phyloP scores from a whole-genome alignment of 1,140 invertebrate species.

The Steinernema khuongi region DNA sequence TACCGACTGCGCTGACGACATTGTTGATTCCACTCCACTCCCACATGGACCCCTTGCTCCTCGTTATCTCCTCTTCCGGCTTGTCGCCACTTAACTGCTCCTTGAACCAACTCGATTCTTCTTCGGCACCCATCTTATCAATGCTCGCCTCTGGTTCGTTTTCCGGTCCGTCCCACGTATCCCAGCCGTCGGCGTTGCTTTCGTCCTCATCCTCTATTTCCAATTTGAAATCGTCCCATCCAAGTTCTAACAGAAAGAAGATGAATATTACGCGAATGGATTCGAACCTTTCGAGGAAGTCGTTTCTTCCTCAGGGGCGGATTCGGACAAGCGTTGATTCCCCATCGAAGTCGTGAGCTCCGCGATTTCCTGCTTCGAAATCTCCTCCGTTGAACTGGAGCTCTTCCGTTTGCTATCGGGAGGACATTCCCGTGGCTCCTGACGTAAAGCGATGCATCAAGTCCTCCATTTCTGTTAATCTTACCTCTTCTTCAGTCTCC shows the following conservation, averaged over 20 bases:
- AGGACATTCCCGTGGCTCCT: too few species aligned
- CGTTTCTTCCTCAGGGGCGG: not conserved
- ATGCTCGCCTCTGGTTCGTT: not conserved
- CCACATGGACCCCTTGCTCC: conserved; percentile 30
- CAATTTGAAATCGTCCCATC: conserved; percentile 23
- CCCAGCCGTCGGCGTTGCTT: conserved; percentile 16
- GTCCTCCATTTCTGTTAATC: not conserved
- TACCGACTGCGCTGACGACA: conserved; percentile 44
- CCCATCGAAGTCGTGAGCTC: not conserved
- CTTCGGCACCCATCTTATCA: not conserved
- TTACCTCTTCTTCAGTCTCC: conserved; percentile 10
- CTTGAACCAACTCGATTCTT: not conserved
- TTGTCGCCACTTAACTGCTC: not conserved
- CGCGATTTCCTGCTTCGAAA: not conserved
- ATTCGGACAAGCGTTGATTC: not conserved
- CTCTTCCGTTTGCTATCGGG: too few species aligned
- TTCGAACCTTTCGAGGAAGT: conserved; percentile 7
- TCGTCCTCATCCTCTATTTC: conserved; percentile 25
- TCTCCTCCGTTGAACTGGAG: not conserved
- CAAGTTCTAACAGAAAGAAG: not conserved
- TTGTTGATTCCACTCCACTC: conserved; percentile 45
- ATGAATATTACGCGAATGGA: not conserved
- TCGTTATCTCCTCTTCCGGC: not conserved
- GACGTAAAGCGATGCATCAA: too few species aligned
- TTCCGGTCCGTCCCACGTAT: conserved; percentile 21